Base-by-base conservation (phyloP, 2,113 vertebrate genomes). In the Etheostoma cragini region DNA sequence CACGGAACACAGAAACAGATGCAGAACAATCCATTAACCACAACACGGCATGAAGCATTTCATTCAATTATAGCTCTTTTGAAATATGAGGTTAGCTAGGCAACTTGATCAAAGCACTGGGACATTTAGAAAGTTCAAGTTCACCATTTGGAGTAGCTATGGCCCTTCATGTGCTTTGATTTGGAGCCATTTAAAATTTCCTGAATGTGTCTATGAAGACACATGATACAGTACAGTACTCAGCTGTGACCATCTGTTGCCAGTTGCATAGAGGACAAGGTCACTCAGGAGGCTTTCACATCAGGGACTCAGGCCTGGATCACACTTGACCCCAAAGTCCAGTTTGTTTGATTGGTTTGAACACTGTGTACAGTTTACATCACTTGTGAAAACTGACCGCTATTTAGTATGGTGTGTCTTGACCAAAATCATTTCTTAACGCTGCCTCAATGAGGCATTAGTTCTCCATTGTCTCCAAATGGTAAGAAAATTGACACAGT, bases 61-160 rank as follows among this genome's bases (percentile, higher is more conserved):
- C 24, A 86, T 57, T 81, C 33, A 56, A 78, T 81, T 76, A 77
- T 68, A 72, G 8, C 22, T 16, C 65, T 76, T 87, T 83, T 78
- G 6, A 79, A 81, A 72, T 57, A 42, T 58, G 47, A 86, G 45
- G 53, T 54, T 72, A 60, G 7, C 21, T 63, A 63, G 38, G 26
- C 61, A 67, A 81, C n/a, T 30, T 47, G 60, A 71, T 26, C 12
- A 72, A 69, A 56, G 30, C 71, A 63, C 12, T 53, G 52, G 64
- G 42, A 79, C 64, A 49, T 83, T 79, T 47, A 56, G 2, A 16
- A 82, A 67, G 58, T 81, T 77, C 67, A 73, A 45, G 22, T 33
- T 49, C 14, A 35, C 35, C 53, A 52, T 80, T 53, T 78, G 45
- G 22, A 72, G 7, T 38, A 10, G 38, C 8, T 16, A 19, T 50